Evolutionary conservation across 2,888 invertebrate genomes (phyloP), one percentile per base, ranked within the genome.

Genomic region (Ethmia dodecea): DNA sequence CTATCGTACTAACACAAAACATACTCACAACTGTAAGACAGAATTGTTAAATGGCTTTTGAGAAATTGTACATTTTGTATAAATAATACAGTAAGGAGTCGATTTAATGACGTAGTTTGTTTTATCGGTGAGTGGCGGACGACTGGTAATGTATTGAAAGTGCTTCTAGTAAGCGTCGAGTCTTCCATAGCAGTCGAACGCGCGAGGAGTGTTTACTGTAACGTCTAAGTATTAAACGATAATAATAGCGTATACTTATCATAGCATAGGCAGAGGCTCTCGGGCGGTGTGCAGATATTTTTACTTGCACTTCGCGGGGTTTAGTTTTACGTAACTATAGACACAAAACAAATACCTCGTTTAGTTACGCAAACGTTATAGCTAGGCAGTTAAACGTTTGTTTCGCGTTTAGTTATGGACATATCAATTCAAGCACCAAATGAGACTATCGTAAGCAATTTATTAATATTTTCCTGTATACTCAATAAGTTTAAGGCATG

Each of bases 371-470:
- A 66, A 59, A 63, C 52, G 63, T 65, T 65, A 71, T 80, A 83
- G 79, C 62, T 78, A 80, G 78, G 70, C 71, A 68, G 68, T 53
- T 75, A 77, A 74, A 73, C 58, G 46, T 78, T 81, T 64, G 66
- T 76, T 81, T 84, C 72, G 76, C 73, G 60, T 83, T 83, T 76
- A 74, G 71, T 84, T 84, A 72, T 64, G 71, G 59, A 86, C 84
- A 86, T 84, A 84, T 86, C 84, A 86, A 81, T 71, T 79, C 81
- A 80, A 67, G 79, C 83, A 84, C 84, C 84, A 84, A 84, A 76
- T 72, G 67, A 80, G 67, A 80, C 74, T 79, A 69, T 77, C 84
- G 79, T 84, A 84, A 86, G 83, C 66, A 50, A 60, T 70, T 69
- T 59, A 70, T 60, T 43, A 72, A 67, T 68, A 67, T 62, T 60